phyloP scores from a whole-genome alignment of 2,888 invertebrate species.

The Zhuqinia jingwanae region DNA sequence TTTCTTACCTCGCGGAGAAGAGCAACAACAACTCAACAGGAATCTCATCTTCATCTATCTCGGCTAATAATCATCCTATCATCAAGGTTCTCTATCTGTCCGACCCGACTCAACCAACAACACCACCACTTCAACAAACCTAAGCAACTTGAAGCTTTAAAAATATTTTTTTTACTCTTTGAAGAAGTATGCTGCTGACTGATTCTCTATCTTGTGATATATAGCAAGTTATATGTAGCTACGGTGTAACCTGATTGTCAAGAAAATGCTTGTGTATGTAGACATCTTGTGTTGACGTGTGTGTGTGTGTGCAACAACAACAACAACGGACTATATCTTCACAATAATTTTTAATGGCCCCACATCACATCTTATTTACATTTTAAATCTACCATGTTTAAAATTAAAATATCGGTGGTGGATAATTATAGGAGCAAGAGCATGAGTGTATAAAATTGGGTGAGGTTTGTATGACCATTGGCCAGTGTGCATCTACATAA shows the following conservation, averaged over 20 bases:
- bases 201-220: neutral
- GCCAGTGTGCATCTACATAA: neutral
- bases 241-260: constrained; percentile 39
- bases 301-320: neutral
- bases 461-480: neutral
- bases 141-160: neutral
- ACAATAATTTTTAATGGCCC: constrained; percentile 21
- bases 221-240: neutral
- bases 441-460: neutral
- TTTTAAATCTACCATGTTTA: constrained; percentile 46
- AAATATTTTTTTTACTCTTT: neutral
- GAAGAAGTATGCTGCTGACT: no score
- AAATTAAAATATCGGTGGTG: constrained; percentile 27
- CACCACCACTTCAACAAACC: no score
- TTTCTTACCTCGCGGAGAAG: neutral
- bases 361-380: constrained; percentile 40
- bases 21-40: constrained; percentile 15
- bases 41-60: constrained; percentile 39
- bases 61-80: constrained; percentile 38
- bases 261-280: neutral
- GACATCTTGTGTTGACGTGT: constrained; percentile 43
- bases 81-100: constrained; percentile 5
- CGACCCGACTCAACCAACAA: neutral
- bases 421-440: constrained; percentile 35
- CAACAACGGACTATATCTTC: neutral